phyloP scores from a whole-genome alignment of 2,888 invertebrate genomes.

The Cerastis leucographa region DNA sequence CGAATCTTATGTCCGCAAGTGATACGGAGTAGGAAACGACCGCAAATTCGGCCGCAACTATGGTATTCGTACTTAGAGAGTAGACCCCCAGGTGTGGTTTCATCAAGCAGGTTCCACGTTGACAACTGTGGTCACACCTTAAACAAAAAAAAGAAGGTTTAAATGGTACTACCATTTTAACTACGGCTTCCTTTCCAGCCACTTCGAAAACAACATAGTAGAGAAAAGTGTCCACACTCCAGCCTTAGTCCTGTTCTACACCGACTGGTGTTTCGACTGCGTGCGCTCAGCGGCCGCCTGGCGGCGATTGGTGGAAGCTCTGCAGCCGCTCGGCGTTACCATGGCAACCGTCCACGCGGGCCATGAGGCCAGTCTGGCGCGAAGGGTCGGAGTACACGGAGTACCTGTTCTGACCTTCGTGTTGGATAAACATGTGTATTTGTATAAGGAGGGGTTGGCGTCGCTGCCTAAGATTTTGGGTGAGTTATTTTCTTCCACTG shows the following conservation, averaged over 20 bases:
- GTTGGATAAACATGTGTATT: constrained; percentile 95
- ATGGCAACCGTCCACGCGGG: constrained; percentile 95
- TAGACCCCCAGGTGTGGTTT: not conserved
- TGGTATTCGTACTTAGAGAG: too few relatives aligned
- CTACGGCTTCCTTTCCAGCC: constrained; percentile 87
- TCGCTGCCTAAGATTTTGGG: constrained; percentile 95
- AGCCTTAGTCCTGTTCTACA: constrained; percentile 96
- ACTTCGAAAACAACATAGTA: constrained; percentile 96
- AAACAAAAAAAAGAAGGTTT: not conserved
- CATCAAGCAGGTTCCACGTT: not conserved
- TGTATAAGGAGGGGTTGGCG: constrained; percentile 95
- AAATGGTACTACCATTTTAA: not conserved
- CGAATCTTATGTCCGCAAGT: too few relatives aligned
- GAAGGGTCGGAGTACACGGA: constrained; percentile 94
- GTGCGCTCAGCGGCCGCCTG: constrained; percentile 96
- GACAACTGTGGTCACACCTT: not conserved
- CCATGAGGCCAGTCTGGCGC: constrained; percentile 94
- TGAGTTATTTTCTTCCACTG: constrained; percentile 70
- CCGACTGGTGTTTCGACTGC: constrained; percentile 98
- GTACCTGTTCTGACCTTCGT: constrained; percentile 96
- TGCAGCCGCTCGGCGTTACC: constrained; percentile 96
- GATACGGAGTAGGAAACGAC: too few relatives aligned
- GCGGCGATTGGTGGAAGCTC: constrained; percentile 95
- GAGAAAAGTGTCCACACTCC: constrained; percentile 96
- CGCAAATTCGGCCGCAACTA: too few relatives aligned